Evolutionary conservation across 1,140 invertebrate species (phyloP).

Genomic region (Calephelis virginiensis): DNA sequence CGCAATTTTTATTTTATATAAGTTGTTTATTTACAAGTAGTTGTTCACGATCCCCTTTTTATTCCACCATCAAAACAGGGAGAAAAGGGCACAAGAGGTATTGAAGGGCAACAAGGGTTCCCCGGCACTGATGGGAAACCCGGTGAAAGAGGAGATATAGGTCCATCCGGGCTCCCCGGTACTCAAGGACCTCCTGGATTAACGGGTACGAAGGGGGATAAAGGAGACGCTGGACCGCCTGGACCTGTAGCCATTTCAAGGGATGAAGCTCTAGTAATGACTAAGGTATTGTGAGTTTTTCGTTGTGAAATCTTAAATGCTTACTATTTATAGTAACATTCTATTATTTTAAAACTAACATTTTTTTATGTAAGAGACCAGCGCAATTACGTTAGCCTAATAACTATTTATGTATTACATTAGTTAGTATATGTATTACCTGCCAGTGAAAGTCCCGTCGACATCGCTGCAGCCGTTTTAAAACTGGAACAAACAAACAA

Average conservation of each 20-base stretch:
- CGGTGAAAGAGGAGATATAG: conserved; percentile 81
- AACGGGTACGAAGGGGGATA: conserved; percentile 83
- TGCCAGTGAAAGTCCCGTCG: too few relatives aligned
- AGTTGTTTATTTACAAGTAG: too few relatives aligned
- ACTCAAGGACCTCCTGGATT: conserved; percentile 81
- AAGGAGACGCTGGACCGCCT: conserved; percentile 84
- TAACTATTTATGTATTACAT: too few relatives aligned
- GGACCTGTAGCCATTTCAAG: conserved; percentile 80
- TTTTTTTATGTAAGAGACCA: too few relatives aligned
- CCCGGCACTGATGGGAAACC: conserved; percentile 78
- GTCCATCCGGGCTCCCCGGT: conserved; percentile 82
- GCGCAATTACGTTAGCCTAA: too few relatives aligned
- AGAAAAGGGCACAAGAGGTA: conserved; percentile 80
- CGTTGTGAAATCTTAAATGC: background rate
- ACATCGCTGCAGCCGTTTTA: too few relatives aligned
- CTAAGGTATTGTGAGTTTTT: conserved; percentile 47
- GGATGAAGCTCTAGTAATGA: conserved; percentile 58
- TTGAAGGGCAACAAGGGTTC: conserved; percentile 82
- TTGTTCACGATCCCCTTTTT: too few relatives aligned
- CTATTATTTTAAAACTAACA: too few relatives aligned
- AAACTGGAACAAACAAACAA: too few relatives aligned
- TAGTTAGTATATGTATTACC: too few relatives aligned
- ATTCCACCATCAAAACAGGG: conserved; percentile 43
- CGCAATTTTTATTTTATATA: too few relatives aligned
- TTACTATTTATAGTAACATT: too few relatives aligned